These are phyloP conservation scores for Echiichthys vipera DNA, from an alignment of 2,797 vertebrate species.

Conservation along the genomic window DNA sequence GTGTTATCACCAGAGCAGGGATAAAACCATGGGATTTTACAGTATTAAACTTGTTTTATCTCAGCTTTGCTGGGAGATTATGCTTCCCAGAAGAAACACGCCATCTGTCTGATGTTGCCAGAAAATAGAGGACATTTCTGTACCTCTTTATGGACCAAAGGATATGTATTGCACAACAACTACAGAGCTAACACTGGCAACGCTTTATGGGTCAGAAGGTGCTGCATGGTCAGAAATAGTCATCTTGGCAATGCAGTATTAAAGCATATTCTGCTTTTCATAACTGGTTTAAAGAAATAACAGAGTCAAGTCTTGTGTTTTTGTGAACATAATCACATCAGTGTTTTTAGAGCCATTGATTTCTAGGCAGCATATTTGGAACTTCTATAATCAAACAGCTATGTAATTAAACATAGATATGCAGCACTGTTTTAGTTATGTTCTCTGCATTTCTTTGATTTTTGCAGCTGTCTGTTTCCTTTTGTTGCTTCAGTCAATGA, in stretches of 20 bases:
- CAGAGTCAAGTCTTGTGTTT: background rate
- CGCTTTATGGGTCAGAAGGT: conserved; percentile 51
- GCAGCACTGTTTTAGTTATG: background rate
- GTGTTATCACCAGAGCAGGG: conserved; percentile 78
- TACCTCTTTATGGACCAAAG: conserved; percentile 54
- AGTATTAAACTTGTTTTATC: conserved; percentile 90
- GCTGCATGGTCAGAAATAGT: conserved; percentile 28
- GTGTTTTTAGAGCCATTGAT: background rate
- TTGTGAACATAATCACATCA: background rate
- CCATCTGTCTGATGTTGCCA: conserved; percentile 86
- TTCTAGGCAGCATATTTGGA: no score
- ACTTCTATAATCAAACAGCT: background rate
- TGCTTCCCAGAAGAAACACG: conserved; percentile 85
- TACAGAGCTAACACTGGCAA: conserved; percentile 43
- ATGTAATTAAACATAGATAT: background rate
- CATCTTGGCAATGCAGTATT: conserved; percentile 10
- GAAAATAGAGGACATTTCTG: conserved; percentile 67
- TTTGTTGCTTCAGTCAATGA: background rate
- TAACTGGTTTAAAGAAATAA: conserved; percentile 15
- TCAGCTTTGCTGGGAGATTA: conserved; percentile 91
- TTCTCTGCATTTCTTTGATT: background rate
- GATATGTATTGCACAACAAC: conserved; percentile 39
- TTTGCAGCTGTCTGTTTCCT: background rate
- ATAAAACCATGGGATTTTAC: conserved; percentile 86
- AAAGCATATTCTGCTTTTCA: conserved; percentile 1